A percentile compares a stretch with the other conserved stretches of the same genome.
Evolutionary conservation across 1,140 invertebrate species (phyloP).

Genomic region (Metaphire vulgaris): DNA sequence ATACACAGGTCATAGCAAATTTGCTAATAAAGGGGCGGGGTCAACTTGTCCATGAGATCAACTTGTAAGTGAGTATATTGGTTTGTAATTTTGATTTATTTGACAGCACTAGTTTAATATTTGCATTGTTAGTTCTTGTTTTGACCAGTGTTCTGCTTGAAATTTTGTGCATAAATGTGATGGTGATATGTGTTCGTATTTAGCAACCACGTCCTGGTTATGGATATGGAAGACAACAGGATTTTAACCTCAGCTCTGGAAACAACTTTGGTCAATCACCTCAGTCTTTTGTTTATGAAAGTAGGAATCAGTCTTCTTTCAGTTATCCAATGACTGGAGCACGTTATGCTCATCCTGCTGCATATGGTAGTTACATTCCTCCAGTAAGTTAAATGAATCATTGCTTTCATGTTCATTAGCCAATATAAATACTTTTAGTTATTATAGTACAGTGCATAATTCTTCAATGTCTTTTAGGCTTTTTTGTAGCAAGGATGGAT

Average conservation of each 20-base stretch:
- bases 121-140: not conserved
- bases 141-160: not conserved
- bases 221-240: not conserved
- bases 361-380: constrained; percentile 17
- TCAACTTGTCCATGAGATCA: too few species aligned
- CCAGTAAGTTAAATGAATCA: not conserved
- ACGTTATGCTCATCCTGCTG: constrained; percentile 2
- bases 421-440: too few species aligned
- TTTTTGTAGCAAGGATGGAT: too few species aligned
- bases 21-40: too few species aligned
- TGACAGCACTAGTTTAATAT: not conserved
- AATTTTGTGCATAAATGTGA: not conserved
- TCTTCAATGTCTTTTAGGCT: too few species aligned
- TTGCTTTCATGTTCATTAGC: not conserved
- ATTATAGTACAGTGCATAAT: too few species aligned
- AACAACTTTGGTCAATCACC: not conserved
- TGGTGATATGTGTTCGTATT: not conserved
- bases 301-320: not conserved
- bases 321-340: not conserved
- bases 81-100: not conserved
- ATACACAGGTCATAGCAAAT: too few species aligned
- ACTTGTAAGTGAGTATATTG: not conserved
- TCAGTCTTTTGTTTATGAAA: not conserved
- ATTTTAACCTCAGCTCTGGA: not conserved
- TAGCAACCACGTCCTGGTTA: not conserved